Percentiles rank a stretch among this genome's conserved stretches.
Conservation (phyloP, 2,888 invertebrate genomes). For the Eupithecia centaureata region DNA sequence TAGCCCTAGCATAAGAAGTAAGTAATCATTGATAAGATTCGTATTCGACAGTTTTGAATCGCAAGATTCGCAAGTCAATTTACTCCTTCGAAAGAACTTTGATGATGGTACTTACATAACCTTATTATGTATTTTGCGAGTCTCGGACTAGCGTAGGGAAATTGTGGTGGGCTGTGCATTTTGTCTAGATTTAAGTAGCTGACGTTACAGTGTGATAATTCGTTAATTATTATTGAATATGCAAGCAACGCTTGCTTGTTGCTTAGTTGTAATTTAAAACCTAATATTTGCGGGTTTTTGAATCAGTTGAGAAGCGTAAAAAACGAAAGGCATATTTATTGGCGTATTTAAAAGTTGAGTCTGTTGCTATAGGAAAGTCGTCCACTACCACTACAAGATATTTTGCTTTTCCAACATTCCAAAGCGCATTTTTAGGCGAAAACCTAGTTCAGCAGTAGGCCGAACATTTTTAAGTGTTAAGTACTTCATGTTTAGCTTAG, state of each 20-base stretch:
- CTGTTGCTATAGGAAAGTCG: background rate
- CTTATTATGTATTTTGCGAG: slow-evolving; percentile 36
- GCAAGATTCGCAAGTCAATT: slow-evolving; percentile 69
- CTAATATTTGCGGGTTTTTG: slow-evolving; percentile 26
- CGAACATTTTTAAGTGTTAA: slow-evolving; percentile 25
- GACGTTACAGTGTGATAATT: slow-evolving; percentile 52
- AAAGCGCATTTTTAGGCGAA: background rate
- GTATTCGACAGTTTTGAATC: slow-evolving; percentile 59
- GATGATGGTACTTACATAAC: slow-evolving; percentile 37
- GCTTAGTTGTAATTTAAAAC: slow-evolving; percentile 40
- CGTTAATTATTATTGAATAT: slow-evolving; percentile 45
- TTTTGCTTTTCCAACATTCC: background rate
- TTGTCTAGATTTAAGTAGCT: slow-evolving; percentile 71
- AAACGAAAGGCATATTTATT: background rate
- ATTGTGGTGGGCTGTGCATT: slow-evolving; percentile 78
- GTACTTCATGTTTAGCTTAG: slow-evolving; percentile 36
- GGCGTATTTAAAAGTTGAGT: background rate
- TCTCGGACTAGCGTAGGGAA: slow-evolving; percentile 68
- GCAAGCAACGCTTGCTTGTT: slow-evolving; percentile 49
- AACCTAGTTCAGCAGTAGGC: slow-evolving; percentile 8
- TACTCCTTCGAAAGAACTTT: slow-evolving; percentile 63
- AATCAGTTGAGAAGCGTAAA: background rate
- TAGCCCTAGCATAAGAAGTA: too few species aligned
- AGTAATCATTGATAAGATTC: slow-evolving; percentile 38
- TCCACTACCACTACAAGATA: background rate